Percentiles rank a stretch among this genome's conserved stretches.
Evolutionary conservation across 1,140 invertebrate genomes (phyloP).

Genomic region (Coelopa frigida): DNA sequence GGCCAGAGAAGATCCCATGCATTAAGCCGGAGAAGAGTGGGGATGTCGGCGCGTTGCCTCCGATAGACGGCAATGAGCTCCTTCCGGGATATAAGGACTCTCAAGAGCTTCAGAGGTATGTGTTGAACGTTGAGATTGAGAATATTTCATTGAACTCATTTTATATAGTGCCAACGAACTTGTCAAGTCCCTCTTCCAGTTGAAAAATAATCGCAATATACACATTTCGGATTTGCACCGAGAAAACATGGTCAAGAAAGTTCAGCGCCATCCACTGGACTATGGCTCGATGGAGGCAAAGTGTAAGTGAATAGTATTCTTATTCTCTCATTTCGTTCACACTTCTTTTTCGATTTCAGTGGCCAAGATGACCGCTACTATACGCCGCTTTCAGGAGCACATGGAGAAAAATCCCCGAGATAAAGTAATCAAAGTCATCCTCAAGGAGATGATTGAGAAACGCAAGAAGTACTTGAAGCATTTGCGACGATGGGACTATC

Average conservation of each 20-base stretch:
- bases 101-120: constrained; percentile 51
- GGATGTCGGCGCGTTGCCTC: constrained; percentile 47
- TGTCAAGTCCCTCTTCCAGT: constrained; percentile 52
- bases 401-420: constrained; percentile 49
- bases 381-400: constrained; percentile 50
- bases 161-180: constrained; percentile 48
- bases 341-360: constrained; percentile 42
- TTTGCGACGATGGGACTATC: constrained; percentile 68
- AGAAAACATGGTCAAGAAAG: constrained; percentile 46
- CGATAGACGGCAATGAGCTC: constrained; percentile 42
- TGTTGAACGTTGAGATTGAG: neutral
- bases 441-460: constrained; percentile 68
- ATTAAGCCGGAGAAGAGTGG: constrained; percentile 51
- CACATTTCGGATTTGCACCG: constrained; percentile 38
- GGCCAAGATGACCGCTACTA: constrained; percentile 50
- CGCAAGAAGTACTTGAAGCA: constrained; percentile 64
- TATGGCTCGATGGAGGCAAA: constrained; percentile 50
- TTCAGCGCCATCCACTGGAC: constrained; percentile 53
- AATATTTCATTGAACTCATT: neutral
- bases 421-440: constrained; percentile 47
- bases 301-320: constrained; percentile 42
- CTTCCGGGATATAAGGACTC: constrained; percentile 43
- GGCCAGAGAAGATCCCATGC: constrained; percentile 51
- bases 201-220: constrained; percentile 48
- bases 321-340: neutral